Evolutionary conservation across 2,797 vertebrate genomes (phyloP), one percentile per base, ranked within the genome.

Genomic region (Perodicticus potto): DNA sequence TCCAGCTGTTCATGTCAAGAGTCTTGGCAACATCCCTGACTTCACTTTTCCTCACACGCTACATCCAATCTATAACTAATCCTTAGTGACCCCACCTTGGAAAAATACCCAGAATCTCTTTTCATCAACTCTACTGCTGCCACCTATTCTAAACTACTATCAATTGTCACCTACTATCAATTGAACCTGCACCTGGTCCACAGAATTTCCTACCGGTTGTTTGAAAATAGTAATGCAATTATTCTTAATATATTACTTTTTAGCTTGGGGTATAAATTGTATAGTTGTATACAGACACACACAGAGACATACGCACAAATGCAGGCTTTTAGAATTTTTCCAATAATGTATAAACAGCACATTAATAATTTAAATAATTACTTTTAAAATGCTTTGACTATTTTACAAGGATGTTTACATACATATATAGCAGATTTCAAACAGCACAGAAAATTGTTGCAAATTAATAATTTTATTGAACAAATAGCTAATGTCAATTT

Each of bases 401-500:
- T 90, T 95, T 94, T 91, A 91, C 25, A 89, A 89, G 2, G 37
- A 84, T 78, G 40, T 77, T 87, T 94, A 96, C 49, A 49, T 63
- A 55, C 55, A 89, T 92, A 95, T 49, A 55, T 77, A 55, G 81
- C 49, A 32, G 29, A 92, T 77, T 6, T 89, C 49, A 90, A 90
- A 94, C 20, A 89, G 53, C 53, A 93, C 14, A 94, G 55, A 85
- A 95, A 91, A n/a, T 67, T 92, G 69, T 63, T 92, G 34, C 40
- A 76, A 89, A 92, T 82, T 65, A 92, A 27, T 78, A 78, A 90
- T 86, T 95, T 95, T 85, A 89, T 70, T 74, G 53, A 96, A 92
- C 8, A 83, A 89, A 43, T 43, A 67, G 37, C 59, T 89, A 95
- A 72, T 0, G 7, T 27, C 61, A 89, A 59, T 92, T 95, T 77